phyloP scores from a whole-genome alignment of 1,140 invertebrate genomes.

The Zeugodacus cucurbitae region DNA sequence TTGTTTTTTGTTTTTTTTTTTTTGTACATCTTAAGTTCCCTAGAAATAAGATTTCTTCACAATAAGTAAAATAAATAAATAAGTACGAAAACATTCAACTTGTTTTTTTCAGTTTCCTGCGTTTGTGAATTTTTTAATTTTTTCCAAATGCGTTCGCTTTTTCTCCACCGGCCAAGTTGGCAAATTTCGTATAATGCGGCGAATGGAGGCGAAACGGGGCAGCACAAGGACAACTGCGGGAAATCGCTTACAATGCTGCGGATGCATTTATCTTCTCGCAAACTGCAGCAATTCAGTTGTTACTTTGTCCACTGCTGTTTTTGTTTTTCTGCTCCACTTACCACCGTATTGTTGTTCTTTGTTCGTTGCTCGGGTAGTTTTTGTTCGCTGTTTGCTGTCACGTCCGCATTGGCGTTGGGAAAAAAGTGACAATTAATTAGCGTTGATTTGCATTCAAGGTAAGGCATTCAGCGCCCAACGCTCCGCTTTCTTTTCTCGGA shows the following conservation, averaged over 20 bases:
- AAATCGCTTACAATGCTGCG: constrained; percentile 25
- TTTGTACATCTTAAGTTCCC: constrained; percentile 22
- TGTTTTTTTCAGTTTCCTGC: neutral
- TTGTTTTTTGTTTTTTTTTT: constrained; percentile 14
- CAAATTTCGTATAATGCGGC: neutral
- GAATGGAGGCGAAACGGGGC: neutral
- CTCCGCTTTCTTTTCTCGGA: neutral
- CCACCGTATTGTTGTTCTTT: neutral
- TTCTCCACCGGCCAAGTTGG: neutral
- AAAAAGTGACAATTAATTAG: constrained; percentile 38
- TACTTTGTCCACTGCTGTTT: constrained; percentile 14
- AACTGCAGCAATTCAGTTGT: constrained; percentile 34
- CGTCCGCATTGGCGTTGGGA: constrained; percentile 25
- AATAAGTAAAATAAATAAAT: too few relatives aligned
- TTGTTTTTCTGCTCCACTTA: neutral
- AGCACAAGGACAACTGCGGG: too few relatives aligned
- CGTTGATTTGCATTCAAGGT: constrained; percentile 37
- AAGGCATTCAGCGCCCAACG: neutral
- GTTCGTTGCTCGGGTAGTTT: neutral
- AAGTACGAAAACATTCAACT: neutral
- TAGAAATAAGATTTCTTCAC: constrained; percentile 9
- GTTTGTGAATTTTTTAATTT: neutral
- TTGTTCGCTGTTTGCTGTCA: constrained; percentile 2
- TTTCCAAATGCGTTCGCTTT: neutral
- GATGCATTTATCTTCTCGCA: constrained; percentile 36